Conservation (phyloP, 2,113 vertebrate genomes). For the Peucedramus taeniatus region DNA sequence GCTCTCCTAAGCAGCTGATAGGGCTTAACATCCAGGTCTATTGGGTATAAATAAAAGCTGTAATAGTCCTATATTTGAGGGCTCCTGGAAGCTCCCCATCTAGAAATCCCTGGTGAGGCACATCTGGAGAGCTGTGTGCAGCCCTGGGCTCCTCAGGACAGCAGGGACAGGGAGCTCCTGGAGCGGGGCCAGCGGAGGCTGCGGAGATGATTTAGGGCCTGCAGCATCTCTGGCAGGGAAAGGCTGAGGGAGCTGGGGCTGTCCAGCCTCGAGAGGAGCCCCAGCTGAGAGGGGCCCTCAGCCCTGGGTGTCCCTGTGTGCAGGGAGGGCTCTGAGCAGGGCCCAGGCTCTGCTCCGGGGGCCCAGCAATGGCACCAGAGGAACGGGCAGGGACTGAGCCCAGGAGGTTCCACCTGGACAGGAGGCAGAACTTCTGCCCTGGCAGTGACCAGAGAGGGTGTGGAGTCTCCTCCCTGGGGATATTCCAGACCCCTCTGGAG, state of each 20-base stretch:
- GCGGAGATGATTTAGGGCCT: background rate
- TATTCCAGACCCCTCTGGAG: background rate
- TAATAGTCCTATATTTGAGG: background rate
- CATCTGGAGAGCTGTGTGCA: background rate
- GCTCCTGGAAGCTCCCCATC: background rate
- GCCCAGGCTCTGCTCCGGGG: background rate
- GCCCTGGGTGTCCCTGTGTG: background rate
- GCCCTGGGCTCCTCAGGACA: background rate
- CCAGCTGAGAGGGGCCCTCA: background rate
- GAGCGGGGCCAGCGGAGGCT: accelerated
- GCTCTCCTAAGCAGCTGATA: background rate
- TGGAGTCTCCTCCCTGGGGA: background rate
- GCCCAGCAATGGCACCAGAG: background rate
- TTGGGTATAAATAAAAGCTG: background rate
- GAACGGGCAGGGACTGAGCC: background rate
- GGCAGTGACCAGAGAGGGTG: background rate
- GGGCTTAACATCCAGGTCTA: background rate
- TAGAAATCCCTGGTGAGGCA: background rate
- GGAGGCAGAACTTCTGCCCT: background rate
- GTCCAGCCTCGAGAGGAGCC: background rate
- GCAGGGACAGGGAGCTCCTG: background rate
- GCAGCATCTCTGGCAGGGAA: background rate
- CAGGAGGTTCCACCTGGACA: background rate
- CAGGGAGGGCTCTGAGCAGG: background rate
- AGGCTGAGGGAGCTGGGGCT: too few relatives aligned